A percentile compares a stretch with the other conserved stretches of the same genome.
Evolutionary conservation across 2,113 vertebrate species (phyloP).

Genomic region (Lycocorax pyrrhopterus): DNA sequence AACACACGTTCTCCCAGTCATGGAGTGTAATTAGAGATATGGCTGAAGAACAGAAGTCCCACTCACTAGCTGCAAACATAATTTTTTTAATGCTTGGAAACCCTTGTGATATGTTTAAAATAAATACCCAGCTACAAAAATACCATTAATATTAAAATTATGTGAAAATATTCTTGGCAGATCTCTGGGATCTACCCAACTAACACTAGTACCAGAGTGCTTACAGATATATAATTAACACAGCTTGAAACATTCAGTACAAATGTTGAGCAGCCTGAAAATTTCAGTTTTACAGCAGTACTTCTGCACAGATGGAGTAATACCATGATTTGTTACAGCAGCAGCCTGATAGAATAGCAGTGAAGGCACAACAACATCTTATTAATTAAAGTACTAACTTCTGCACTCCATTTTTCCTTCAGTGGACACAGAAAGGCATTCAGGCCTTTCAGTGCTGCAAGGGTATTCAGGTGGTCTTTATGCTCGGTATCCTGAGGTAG

Average conservation of each 20-base stretch:
- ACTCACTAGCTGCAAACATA: neutral
- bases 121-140: neutral
- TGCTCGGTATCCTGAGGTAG: neutral
- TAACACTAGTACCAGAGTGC: neutral
- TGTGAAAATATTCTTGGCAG: neutral
- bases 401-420: neutral
- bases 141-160: neutral
- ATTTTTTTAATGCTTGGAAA: neutral
- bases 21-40: neutral
- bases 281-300: conserved; percentile 13
- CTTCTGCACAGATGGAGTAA: neutral
- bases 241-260: conserved; percentile 21
- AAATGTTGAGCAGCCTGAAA: neutral
- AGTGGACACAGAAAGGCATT: neutral
- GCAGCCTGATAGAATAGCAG: neutral
- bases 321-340: neutral
- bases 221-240: conserved; percentile 9
- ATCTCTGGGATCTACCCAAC: neutral
- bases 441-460: neutral
- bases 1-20: neutral
- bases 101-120: neutral
- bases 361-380: neutral
- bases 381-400: neutral
- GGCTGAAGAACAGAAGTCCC: neutral
- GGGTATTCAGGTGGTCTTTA: neutral